Base-by-base conservation (phyloP, 1,140 invertebrate genomes). In the Cydia amplana region DNA sequence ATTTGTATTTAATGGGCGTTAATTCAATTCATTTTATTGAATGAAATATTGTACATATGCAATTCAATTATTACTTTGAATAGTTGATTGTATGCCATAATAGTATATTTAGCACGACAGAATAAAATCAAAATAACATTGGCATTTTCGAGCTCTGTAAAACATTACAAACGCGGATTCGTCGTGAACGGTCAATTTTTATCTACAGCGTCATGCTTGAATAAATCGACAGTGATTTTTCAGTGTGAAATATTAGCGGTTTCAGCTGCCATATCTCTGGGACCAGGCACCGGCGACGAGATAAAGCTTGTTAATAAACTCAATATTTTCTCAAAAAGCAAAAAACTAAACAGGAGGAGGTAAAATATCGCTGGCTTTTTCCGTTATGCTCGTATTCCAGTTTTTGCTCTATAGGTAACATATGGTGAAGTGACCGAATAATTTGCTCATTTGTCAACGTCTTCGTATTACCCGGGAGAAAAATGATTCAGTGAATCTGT, bases 401-500 rank as follows among this genome's bases (percentile, higher is more conserved):
- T 65, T 36, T 75, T 75, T 65, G 36, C 10, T 23, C 74, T 46
- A 72, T 72, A 46, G 72, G 63, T 72, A 60, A 49, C 74, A 82
- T 83, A 82, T 82, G 82, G 83, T 82, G 83, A 84, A 87, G 82
- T 85, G 85, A 87, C 84, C 82, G 83, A 83, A 89, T 89, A 87
- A 88, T 88, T 86, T 82, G 76, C 80, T 85, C 85, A 80, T 89
- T 89, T 86, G 84, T 89, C 87, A 89, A 88, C 80, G 86, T 89
- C 87, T 87, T 82, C 80, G 79, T 79, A 83, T 82, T 81, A 79
- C 82, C 80, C 72, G 75, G 79, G 83, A 88, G 86, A 89, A 88
- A 88, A 89, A 89, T 89, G 86, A 89, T 88, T 88, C 87, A 87
- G 79, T 86, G 84, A 85, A 86, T 89, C 87, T 88, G 86, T 83